Base-by-base conservation (phyloP, 2,797 vertebrate genomes). In the Silurus aristotelis region DNA sequence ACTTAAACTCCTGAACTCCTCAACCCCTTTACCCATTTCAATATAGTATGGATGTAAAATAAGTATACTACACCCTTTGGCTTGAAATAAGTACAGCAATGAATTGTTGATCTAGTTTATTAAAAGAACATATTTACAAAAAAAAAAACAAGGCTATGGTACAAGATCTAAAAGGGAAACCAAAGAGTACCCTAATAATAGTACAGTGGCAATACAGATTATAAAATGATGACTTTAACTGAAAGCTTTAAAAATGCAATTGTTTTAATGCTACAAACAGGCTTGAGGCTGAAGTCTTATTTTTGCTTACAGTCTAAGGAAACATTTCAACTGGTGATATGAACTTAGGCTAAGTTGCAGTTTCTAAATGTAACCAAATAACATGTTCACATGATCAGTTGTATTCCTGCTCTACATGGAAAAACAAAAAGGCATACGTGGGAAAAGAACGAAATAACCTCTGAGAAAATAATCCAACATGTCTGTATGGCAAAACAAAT, bases 241-340 rank as follows among this genome's bases (percentile, higher is more conserved):
- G 71, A 89, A 4, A 83, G 88, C 60, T 86, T 4, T 25, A 87
- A 92, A 94, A 87, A 77, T 58, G 67, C 91, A 90, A 91, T 93
- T 93, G 92, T 92, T 93, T 94, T 97, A 97, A 98, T 98, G 97
- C 97, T 98, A 98, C 96, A 95, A 92, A 88, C 91, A 92, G 91
- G 91, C 85, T 90, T 91, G 91, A 90, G 82, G 83, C 79, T 67
- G 66, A 66, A 77, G 68, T 46, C 75, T 43, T 27, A 10, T 48
- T 22, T 25, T 79, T 76, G 46, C 60, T 88, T 90, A 89, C 88
- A 56, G 10, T 83, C 90, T 86, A 55, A 88, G 80, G 66, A 64
- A 66, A 81, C 15, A 52, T 72, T 68, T 46, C 3, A 22, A 55
- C 68, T 38, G 31, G 27, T 14, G n/a, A 48, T 20, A 22, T 5